Conservation (phyloP, 2,113 vertebrate genomes). For the Pavo muticus region DNA sequence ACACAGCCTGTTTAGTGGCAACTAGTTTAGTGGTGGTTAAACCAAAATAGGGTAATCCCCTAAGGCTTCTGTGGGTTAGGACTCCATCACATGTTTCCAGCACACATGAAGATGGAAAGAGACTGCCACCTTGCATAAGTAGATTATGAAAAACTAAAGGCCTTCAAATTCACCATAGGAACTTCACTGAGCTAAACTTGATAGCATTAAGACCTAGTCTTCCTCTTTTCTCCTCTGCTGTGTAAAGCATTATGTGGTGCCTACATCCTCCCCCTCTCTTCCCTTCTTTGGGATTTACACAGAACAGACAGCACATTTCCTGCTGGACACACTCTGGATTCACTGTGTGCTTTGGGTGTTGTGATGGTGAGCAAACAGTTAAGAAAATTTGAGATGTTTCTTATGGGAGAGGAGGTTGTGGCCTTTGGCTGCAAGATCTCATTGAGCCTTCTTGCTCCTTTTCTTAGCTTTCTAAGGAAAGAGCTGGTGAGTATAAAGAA, state of each 20-base stretch:
- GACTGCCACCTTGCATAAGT: neutral
- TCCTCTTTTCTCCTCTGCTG: neutral
- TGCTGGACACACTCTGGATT: slow-evolving; percentile 22
- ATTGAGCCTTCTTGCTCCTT: slow-evolving; percentile 29
- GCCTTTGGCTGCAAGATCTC: slow-evolving; percentile 12
- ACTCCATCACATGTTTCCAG: fast-evolving
- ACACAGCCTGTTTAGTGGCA: neutral
- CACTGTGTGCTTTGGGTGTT: neutral
- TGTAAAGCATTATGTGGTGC: neutral
- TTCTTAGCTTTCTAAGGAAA: neutral
- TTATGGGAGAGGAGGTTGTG: slow-evolving; percentile 5
- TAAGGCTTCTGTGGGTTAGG: neutral
- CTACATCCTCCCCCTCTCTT: neutral
- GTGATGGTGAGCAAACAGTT: neutral
- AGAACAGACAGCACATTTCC: slow-evolving; percentile 18
- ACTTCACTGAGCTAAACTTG: neutral
- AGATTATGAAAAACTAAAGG: neutral
- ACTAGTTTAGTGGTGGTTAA: neutral
- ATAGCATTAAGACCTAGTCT: neutral
- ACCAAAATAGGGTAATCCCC: neutral
- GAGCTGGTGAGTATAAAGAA: neutral
- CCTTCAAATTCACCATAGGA: neutral
- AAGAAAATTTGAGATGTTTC: slow-evolving; percentile 16
- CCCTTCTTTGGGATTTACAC: neutral
- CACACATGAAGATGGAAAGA: neutral